Evolutionary conservation across 2,113 vertebrate species (phyloP), one percentile per base, ranked within the genome.

Genomic region (Scomber japonicus): DNA sequence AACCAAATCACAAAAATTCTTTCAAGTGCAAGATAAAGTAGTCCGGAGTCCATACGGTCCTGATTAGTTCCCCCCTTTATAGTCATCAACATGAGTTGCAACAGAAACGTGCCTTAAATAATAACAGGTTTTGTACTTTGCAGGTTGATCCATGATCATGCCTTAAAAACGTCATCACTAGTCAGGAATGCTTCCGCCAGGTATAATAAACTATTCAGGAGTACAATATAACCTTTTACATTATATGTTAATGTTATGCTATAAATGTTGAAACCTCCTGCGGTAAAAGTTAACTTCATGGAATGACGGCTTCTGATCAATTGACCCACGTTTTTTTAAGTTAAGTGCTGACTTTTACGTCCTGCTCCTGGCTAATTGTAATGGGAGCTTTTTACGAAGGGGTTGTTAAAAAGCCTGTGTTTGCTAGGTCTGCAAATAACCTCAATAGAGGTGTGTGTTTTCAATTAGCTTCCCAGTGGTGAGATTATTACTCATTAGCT

Each of bases 401-500:
- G 44, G 27, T 68, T 35, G 35, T 85, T 74, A 86, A 80, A 72
- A 64, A n/a, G 24, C 46, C 62, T 66, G 19, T 63, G 68, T 11
- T 71, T 67, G 13, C 4, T 55, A 60, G 54, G 56, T 76, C 48
- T 65, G 68, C n/a, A 65, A 87, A 49, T 46, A 48, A 54, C 71
- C 54, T 59, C 19, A 55, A 17, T 79, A 83, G 79, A 78, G 17
- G 59, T 70, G 65, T 83, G 60, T 77, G 72, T 68, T 71, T 76
- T 63, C 35, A 83, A 71, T 86, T 84, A 82, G 57, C 16, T 17
- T 44, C 50, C 40, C 63, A 51, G 12, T 30, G 54, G 24, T 74
- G 3, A 16, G 60, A 78, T 75, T 85, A 71, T 78, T 68, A 60
- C 62, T 82, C 71, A 76, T 87, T 82, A 82, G 55, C 65, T 66